Conservation (phyloP, 1,140 invertebrate genomes). For the Drosophila erecta region DNA sequence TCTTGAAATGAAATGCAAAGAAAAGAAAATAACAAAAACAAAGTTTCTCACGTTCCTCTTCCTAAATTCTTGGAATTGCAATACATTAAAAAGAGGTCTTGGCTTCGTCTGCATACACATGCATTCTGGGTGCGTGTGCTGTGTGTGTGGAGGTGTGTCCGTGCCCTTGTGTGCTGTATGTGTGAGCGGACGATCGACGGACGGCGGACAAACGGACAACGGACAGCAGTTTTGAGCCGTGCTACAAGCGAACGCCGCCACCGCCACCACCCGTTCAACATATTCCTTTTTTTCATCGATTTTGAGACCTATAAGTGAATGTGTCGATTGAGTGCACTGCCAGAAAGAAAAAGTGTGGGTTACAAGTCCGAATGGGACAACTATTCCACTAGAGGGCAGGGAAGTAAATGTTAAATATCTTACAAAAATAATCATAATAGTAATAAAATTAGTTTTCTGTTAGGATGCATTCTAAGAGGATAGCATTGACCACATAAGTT, state of each 20-base stretch:
- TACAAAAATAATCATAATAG: too few relatives aligned
- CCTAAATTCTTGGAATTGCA: slow-evolving; percentile 85
- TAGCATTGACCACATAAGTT: too few relatives aligned
- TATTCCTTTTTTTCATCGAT: slow-evolving; percentile 84
- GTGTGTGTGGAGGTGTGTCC: slow-evolving; percentile 25
- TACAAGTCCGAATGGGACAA: too few relatives aligned
- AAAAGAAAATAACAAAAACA: slow-evolving; percentile 84
- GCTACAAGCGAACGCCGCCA: slow-evolving; percentile 65
- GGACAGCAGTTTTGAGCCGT: slow-evolving; percentile 77
- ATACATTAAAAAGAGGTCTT: slow-evolving; percentile 85
- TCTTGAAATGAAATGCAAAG: slow-evolving; percentile 83
- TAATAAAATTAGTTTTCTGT: too few relatives aligned
- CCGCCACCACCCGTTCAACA: slow-evolving; percentile 69
- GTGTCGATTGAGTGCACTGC: slow-evolving; percentile 76
- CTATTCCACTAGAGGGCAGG: too few relatives aligned
- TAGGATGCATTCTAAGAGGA: too few relatives aligned
- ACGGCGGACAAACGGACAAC: slow-evolving; percentile 20
- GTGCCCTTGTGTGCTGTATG: slow-evolving; percentile 29
- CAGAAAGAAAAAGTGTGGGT: slow-evolving; percentile 30
- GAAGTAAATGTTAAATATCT: too few relatives aligned
- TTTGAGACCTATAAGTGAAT: slow-evolving; percentile 82
- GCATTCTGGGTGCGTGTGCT: slow-evolving; percentile 39
- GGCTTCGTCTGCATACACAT: slow-evolving; percentile 73
- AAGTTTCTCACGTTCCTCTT: slow-evolving; percentile 85
- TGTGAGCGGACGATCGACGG: slow-evolving; percentile 20